Evolutionary conservation across 64 coral and sea anemone genomes (phyloP), one percentile per base, ranked within the genome.

Genomic region (Montipora capricornis): DNA sequence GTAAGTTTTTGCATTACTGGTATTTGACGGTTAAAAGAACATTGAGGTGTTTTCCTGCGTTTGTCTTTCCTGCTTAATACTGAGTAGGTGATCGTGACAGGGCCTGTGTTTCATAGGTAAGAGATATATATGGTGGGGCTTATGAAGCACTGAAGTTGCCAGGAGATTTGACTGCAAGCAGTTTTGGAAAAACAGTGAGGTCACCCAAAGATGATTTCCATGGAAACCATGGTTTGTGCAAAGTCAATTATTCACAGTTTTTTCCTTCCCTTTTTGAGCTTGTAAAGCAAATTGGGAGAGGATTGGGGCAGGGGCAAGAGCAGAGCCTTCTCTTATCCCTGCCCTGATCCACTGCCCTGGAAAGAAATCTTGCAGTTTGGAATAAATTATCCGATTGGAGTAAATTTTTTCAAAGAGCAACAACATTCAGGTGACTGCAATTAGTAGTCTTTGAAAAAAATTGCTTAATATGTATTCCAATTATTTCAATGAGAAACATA

Each of bases 101-200:
- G 13, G 16, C 47, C 53, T 22, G 50, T 46, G 44, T 24, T 9
- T 81, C 80, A n/a, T 37, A 99, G 98, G 98, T 99, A 8, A 94
- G 86, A 89, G 98, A 99, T 84, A 99, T 99, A 15, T 99, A 99
- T 75, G 98, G 98, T n/a, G 95, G 98, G 26, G 89, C 95, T 5
- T 99, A 99, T 80, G 80, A 93, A 3, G 50, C 81, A 11, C 48
- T 94, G n/a, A 95, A 93, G 48, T 89, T 99, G 11, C 98, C 92
- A 57, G 98, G 85, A 86, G 98, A 99, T 22, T 69, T 99, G 29
- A 99, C 89, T 9, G 98, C 98, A 5, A 94, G 94, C 68, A 99
- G 95, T 49, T 99, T 99, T 92, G 98, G 98, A 29, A 99, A 99
- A 55, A 93, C 98, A 73, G 92, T 92, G 16, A 88, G 90, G 13